Evolutionary conservation across 2,113 vertebrate species (phyloP), one percentile per base, ranked within the genome.

Genomic region (Tupaia chinensis): DNA sequence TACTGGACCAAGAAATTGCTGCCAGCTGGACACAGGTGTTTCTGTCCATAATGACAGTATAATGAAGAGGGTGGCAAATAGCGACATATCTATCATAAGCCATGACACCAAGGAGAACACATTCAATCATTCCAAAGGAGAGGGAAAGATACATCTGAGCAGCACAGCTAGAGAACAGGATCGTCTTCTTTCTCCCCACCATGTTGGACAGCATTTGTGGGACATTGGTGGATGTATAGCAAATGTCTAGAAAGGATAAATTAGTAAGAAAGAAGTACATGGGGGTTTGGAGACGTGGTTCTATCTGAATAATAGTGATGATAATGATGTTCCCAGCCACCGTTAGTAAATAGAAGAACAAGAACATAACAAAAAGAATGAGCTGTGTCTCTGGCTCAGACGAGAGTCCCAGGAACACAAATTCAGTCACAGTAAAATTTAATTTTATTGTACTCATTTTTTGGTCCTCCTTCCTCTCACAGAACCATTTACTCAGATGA

Each of bases 191-290:
- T 76, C 69, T 89, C 17, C 95, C 95, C 69, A 95, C 63, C 87
- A 98, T 83, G 74, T 96, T 98, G 89, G 94, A 94, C n/a, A 98
- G 94, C 98, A 98, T 98, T 80, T 98, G 98, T 1, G 98, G 97
- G 25, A 98, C 34, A 76, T 89, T 97, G 53, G 93, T 97, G 61
- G 98, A 97, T 23, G 93, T 22, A 0, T 97, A 98, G 79, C 95
- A 97, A 61, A 97, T 97, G 58, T 98, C 98, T 87, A 98, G 27
- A 63, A 98, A 97, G 74, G 98, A 97, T 69, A 98, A 84, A 58
- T 97, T 98, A 12, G 97, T 95, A 20, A 98, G 96, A 91, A 98
- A 98, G 27, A 98, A 98, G 80, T 98, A 98, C 98, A 98, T 98
- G 58, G 98, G 98, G 0, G 95, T 97, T 6, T 98, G 97, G 34